phyloP scores from a whole-genome alignment of 2,113 vertebrate genomes.

The Hassar affinis region DNA sequence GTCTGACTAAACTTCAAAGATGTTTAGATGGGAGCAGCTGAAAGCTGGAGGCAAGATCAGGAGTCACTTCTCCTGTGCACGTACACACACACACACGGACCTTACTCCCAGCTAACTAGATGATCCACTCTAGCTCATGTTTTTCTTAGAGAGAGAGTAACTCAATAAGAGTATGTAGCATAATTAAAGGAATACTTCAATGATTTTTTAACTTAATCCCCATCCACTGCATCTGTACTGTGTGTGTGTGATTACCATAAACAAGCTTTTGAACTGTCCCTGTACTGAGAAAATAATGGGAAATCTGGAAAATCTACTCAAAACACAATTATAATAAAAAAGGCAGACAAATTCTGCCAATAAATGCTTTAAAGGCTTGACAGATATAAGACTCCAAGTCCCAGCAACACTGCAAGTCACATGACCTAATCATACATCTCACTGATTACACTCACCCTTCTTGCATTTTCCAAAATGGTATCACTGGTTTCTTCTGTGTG shows the following conservation, averaged over 20 bases:
- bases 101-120: background rate
- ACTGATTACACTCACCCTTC: background rate
- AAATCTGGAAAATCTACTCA: background rate
- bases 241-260: background rate
- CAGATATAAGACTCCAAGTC: too few species aligned
- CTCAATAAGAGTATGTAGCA: background rate
- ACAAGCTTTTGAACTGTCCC: background rate
- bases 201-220: background rate
- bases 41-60: conserved; percentile 37
- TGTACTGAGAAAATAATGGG: background rate
- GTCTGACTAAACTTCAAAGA: conserved; percentile 25
- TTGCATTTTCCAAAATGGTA: background rate
- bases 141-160: background rate
- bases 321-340: background rate
- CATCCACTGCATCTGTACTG: background rate
- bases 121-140: background rate
- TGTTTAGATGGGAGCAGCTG: conserved; percentile 47
- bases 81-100: background rate
- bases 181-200: background rate
- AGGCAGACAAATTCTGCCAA: background rate
- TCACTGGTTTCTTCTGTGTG: background rate
- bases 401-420: background rate
- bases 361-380: background rate
- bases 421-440: background rate
- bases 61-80: background rate